Base-by-base conservation (phyloP, 2,797 vertebrate genomes). In the Phrynocephalus forsythii region DNA sequence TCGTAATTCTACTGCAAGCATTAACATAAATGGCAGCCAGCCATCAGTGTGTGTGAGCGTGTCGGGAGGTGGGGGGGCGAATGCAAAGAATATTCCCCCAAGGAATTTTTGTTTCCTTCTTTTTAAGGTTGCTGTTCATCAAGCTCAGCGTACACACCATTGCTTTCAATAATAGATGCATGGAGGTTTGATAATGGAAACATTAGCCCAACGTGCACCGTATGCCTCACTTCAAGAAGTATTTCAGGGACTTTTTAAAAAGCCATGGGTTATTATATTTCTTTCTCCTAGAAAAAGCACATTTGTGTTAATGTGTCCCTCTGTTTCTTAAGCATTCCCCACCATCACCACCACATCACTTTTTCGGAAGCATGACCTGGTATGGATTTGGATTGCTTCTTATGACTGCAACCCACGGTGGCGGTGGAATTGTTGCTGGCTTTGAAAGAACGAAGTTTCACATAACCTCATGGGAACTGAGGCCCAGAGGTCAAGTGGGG, bases 11-110 rank as follows among this genome's bases (percentile, higher is more conserved):
- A 69, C 76, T 86, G 83, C 82, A n/a, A 50, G 67, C 56, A 87
- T 91, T 91, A 86, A 81, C 87, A 92, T 92, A 92, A 94, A 88
- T 66, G 67, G 73, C 73, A 90, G 80, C 77, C 87, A 89, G 75
- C 88, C 52, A 90, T 13, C 86, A 22, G 15, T 26, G 38, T 44
- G 9, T 56, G 52, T 56, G 52, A 10, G 52, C 13, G 52, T 56
- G 52, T 11, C 13, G 52, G 52, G 13, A 56, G 9, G 52, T 9
- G 13, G 52, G 15, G 33, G 38, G 86, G 3, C 80, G 30, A 72
- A 85, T 66, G 28, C 79, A 71, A 71, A 86, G 33, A 91, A 84
- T 77, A 87, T n/a, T 82, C 86, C 94, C 38, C 86, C 81, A 75
- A 90, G 72, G 79, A 83, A 91, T 90, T 80, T 86, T 28, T 82